Evolutionary conservation across 2,797 vertebrate species (phyloP).

Genomic region (Gambelia wislizenii): DNA sequence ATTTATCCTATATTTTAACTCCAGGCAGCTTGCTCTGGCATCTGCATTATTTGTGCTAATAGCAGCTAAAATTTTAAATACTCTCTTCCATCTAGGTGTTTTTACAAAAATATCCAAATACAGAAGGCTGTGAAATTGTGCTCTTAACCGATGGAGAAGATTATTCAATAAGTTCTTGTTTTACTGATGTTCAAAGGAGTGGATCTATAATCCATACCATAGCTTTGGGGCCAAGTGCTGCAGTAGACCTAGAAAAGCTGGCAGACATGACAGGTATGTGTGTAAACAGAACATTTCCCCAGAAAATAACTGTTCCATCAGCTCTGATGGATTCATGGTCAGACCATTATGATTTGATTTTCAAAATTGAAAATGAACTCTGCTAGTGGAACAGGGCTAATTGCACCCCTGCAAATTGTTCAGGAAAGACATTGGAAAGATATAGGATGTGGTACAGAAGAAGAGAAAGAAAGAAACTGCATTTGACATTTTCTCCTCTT

Average conservation of each 20-base stretch:
- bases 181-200: conserved; percentile 60
- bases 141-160: conserved; percentile 82
- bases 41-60: background rate
- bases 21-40: background rate
- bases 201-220: conserved; percentile 79
- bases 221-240: conserved; percentile 72
- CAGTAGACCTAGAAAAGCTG: conserved; percentile 60
- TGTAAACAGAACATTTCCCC: too few species aligned
- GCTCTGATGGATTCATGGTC: too few species aligned
- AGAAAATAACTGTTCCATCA: too few species aligned
- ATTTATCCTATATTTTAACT: background rate
- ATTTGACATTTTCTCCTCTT: background rate
- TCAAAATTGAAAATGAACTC: too few species aligned
- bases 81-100: conserved; percentile 67
- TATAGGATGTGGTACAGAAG: background rate
- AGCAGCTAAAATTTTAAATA: background rate
- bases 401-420: background rate
- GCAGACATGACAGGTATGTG: conserved; percentile 71
- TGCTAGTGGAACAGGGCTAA: too few species aligned
- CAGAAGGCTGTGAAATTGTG: conserved; percentile 78
- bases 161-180: conserved; percentile 36
- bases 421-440: background rate
- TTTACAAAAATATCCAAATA: conserved; percentile 45
- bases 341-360: too few species aligned
- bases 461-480: background rate